Base-by-base conservation (phyloP, 2,888 invertebrate genomes). In the Brachylomia viminalis region DNA sequence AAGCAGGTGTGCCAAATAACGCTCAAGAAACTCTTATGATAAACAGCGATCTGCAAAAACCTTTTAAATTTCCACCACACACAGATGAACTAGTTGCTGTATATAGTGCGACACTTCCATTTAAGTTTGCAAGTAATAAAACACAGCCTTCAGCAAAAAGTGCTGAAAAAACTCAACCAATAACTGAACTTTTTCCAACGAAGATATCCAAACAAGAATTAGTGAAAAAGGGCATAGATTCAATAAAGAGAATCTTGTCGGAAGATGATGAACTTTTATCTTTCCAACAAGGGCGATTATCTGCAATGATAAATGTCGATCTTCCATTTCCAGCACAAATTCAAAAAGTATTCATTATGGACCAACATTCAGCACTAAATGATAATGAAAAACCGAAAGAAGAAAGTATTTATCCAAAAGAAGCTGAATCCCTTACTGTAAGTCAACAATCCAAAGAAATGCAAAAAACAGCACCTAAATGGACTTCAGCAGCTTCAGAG, bases 271-370 rank as follows among this genome's bases (percentile, higher is more conserved):
- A 42, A 33, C 38, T 42, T 20, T 33, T 7, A 4, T 5, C 30
- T 42, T 27, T 13, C 2, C n/a, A 65, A 58, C 17, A 30, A n/a
- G 15, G 8, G 23, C 47, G 5, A 23, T 7, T 15, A 23, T 38
- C 20, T 42, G 13, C 4, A 30, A 23, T 13, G 27, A 45, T 17
- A 13, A 47, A 62, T 27, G 11, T 7, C 1, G 4, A n/a, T 17
- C 6, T 20, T 56, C 56, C 3, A 62, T 77, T 62, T 33, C 4
- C 7, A 42, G 49, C 17, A 45, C 56, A 58, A 64, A 56, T 2
- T 17, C 45, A 75, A 54, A 59, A 75, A 47, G 20, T 65, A 23
- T 65, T 52, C 4, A 8, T 74, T 20, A 23, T 30, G 58, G 30
- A 17, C 17, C 20, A 49, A 23, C n/a, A 47, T 20, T 17, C 7